Evolutionary conservation across 2,888 invertebrate species (phyloP).

Genomic region (Agrilus cyanescens): DNA sequence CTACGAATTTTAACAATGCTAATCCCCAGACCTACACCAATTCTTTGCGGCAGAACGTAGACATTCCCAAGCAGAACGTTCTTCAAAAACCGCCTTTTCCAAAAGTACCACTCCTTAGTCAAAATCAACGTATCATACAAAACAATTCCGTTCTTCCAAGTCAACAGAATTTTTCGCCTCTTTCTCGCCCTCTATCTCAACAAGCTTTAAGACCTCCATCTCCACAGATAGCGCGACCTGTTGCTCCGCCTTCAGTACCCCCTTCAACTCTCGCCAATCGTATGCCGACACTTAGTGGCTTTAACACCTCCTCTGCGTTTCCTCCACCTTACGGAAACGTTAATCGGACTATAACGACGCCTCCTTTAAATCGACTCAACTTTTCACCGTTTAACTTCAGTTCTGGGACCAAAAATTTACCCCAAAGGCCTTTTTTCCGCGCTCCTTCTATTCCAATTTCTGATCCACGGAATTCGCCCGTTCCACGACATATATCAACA

Average conservation of each 20-base stretch:
- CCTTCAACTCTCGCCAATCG: neutral
- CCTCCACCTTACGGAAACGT: too few relatives aligned
- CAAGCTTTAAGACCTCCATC: constrained; percentile 2
- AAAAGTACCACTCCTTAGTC: constrained; percentile 12
- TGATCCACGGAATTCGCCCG: too few relatives aligned
- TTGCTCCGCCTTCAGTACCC: constrained; percentile 1
- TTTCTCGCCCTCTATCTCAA: neutral
- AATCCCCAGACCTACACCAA: constrained; percentile 25
- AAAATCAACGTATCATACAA: too few relatives aligned
- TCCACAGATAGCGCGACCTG: neutral
- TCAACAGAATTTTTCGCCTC: constrained; percentile 5
- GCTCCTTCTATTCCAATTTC: too few relatives aligned
- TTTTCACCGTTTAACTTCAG: too few relatives aligned
- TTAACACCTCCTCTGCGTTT: too few relatives aligned
- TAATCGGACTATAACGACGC: too few relatives aligned
- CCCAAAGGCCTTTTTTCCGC: too few relatives aligned
- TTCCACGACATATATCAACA: neutral
- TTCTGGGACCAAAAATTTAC: too few relatives aligned
- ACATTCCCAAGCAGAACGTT: constrained; percentile 21
- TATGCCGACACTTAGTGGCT: neutral
- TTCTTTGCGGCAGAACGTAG: constrained; percentile 15
- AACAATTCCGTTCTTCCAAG: too few relatives aligned
- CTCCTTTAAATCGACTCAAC: too few relatives aligned
- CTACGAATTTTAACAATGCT: constrained; percentile 34
- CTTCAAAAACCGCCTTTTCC: constrained; percentile 20